These are phyloP conservation scores for Brachionus koreanus DNA, from an alignment of 1,140 invertebrate species.

Conservation along the genomic window DNA sequence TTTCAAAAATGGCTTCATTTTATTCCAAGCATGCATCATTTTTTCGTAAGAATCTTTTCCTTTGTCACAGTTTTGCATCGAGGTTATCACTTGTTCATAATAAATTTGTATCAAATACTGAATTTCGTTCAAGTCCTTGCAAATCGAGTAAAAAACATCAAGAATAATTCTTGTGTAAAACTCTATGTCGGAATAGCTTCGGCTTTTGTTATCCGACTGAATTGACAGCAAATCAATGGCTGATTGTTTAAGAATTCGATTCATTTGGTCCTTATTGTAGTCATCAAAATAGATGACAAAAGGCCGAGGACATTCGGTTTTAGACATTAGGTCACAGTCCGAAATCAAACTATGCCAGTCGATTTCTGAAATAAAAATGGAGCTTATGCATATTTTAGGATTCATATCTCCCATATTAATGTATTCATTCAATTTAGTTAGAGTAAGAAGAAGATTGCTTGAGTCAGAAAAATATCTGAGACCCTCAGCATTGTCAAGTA, in stretches of 20 bases:
- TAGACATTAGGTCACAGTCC: conserved; percentile 41
- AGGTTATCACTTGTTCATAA: conserved; percentile 12
- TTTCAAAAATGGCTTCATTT: conserved; percentile 45
- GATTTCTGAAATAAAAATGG: conserved; percentile 29
- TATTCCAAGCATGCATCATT: conserved; percentile 39
- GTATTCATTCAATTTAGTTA: conserved; percentile 18
- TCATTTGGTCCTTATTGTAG: conserved; percentile 32
- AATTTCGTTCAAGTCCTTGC: conserved; percentile 44
- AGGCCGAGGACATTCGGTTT: conserved; percentile 7
- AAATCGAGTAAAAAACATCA: conserved; percentile 41
- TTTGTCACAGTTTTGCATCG: background rate
- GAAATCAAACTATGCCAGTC: conserved; percentile 42
- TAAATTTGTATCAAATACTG: conserved; percentile 45
- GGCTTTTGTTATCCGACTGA: background rate
- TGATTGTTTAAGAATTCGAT: conserved; percentile 17
- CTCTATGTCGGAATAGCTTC: background rate
- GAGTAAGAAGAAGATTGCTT: background rate
- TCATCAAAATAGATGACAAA: conserved; percentile 42
- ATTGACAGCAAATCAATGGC: background rate
- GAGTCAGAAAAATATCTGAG: conserved; percentile 16
- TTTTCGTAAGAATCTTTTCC: conserved; percentile 2
- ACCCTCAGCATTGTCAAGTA: conserved; percentile 36
- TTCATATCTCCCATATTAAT: background rate
- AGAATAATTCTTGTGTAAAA: conserved; percentile 27
- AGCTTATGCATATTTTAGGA: background rate